These are phyloP conservation scores for Eucidaris tribuloides DNA, from an alignment of 35 echinoderm and acorn worm genomes.

Conservation along the genomic window DNA sequence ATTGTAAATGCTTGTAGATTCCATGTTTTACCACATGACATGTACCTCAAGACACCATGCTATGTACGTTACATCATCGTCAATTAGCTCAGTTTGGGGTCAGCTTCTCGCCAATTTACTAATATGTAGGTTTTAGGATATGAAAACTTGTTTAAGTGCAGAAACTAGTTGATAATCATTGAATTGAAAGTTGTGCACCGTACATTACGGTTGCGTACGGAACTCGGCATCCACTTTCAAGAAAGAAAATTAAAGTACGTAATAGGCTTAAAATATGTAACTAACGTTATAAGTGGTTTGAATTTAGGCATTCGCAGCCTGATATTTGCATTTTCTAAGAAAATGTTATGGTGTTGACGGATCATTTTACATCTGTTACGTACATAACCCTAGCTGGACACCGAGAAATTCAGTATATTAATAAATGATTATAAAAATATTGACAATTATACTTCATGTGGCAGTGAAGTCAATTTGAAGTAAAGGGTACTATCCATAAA, in stretches of 20 bases:
- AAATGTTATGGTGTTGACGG: background rate
- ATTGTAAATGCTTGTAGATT: background rate
- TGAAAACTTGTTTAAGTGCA: too few species aligned
- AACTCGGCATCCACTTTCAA: too few species aligned
- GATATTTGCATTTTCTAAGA: too few species aligned
- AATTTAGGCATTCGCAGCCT: background rate
- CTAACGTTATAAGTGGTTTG: background rate
- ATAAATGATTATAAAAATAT: background rate
- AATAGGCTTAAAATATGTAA: background rate
- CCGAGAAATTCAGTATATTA: background rate
- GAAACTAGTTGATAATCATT: too few species aligned
- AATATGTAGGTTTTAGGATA: background rate
- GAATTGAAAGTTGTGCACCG: too few species aligned
- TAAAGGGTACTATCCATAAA: too few species aligned
- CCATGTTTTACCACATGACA: background rate
- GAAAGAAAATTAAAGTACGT: too few species aligned
- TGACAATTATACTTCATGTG: background rate
- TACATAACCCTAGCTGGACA: background rate
- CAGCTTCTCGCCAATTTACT: background rate
- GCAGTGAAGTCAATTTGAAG: background rate
- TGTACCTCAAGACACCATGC: background rate
- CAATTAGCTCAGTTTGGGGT: background rate
- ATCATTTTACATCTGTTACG: background rate
- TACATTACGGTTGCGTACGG: too few species aligned
- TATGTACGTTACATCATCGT: background rate